Conservation (phyloP, 2,797 vertebrate species). For the Coranthus polyacanthus region DNA sequence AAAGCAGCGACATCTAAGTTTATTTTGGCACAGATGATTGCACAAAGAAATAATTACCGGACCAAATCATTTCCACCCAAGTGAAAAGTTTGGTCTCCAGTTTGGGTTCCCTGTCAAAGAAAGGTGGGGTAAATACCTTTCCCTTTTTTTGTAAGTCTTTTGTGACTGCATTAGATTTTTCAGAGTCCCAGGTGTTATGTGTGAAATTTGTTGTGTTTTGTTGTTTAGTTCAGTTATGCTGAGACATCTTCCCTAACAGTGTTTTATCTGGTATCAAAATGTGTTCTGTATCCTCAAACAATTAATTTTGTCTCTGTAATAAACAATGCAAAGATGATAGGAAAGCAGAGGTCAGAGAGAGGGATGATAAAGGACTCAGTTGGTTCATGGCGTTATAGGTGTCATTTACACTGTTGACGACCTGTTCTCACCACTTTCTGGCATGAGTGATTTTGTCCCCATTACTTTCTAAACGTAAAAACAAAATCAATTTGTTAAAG, state of each 20-base stretch:
- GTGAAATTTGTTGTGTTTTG: not conserved
- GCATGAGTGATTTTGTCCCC: too few relatives aligned
- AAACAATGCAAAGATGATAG: too few relatives aligned
- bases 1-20: conserved; percentile 32
- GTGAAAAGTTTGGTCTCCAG: conserved; percentile 27
- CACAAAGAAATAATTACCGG: conserved; percentile 46
- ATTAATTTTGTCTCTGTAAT: too few relatives aligned
- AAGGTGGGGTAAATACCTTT: not conserved
- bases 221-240: not conserved
- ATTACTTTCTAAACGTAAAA: too few relatives aligned
- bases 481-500: too few relatives aligned
- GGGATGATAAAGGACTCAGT: too few relatives aligned
- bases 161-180: not conserved
- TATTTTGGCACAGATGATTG: conserved; percentile 42
- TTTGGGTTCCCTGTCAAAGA: conserved; percentile 28
- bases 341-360: too few relatives aligned
- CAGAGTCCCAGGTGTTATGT: not conserved
- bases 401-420: too few relatives aligned
- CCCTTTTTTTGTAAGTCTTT: not conserved
- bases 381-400: too few relatives aligned
- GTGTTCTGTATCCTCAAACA: not conserved
- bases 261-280: not conserved
- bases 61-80: conserved; percentile 18
- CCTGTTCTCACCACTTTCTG: too few relatives aligned
- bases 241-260: too few relatives aligned